Evolutionary conservation across 2,797 vertebrate genomes (phyloP).

Genomic region (Chrysolophus pictus): DNA sequence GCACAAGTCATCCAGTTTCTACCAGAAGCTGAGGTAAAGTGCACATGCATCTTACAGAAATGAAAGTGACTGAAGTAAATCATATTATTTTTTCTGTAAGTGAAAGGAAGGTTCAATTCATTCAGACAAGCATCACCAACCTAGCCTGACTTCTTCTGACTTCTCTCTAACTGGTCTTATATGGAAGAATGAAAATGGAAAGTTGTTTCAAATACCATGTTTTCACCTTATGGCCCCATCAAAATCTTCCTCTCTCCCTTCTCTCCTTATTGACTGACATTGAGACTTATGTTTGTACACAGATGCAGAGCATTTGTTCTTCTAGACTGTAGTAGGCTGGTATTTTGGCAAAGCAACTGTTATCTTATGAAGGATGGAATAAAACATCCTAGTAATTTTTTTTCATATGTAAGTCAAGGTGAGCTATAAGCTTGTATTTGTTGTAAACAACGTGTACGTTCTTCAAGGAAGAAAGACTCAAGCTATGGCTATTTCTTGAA

Average conservation of each 20-base stretch:
- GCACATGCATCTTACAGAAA: not conserved
- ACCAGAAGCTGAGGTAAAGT: not conserved
- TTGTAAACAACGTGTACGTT: not conserved
- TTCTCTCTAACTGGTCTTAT: accelerated
- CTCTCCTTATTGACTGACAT: not conserved
- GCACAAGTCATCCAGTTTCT: not conserved
- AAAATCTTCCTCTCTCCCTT: not conserved
- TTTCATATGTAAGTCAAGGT: not conserved
- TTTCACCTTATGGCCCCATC: not conserved
- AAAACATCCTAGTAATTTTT: not conserved
- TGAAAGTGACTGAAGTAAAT: not conserved
- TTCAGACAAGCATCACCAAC: not conserved
- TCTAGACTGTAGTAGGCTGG: not conserved
- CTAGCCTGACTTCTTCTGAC: not conserved
- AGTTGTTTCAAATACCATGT: not conserved
- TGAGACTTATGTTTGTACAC: not conserved
- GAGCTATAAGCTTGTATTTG: not conserved
- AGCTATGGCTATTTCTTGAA: not conserved
- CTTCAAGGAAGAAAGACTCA: not conserved
- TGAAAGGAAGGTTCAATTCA: not conserved
- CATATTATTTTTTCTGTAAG: not conserved
- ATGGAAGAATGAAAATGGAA: not conserved
- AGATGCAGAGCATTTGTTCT: not conserved
- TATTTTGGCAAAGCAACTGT: not conserved
- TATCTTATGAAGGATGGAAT: not conserved